Base-by-base conservation (phyloP, 2,113 vertebrate genomes). In the Passer montanus region DNA sequence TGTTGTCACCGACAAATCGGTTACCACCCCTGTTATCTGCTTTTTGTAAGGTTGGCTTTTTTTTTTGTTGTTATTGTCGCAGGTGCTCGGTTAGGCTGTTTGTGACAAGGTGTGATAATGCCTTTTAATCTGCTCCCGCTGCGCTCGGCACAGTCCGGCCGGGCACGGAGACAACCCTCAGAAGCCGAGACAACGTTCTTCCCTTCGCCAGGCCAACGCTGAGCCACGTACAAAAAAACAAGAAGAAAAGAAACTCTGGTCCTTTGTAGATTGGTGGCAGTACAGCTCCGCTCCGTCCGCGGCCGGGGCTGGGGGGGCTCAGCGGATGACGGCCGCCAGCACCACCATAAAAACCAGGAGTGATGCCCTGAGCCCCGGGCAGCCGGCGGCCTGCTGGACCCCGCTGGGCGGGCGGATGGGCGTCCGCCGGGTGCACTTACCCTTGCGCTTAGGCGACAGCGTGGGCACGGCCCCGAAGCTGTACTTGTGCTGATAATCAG, bases 401-500 rank as follows among this genome's bases (percentile, higher is more conserved):
- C 99, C 99, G 6, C 98, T 99, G 39, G 99, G 99, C 43, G 98
- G 97, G 18, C 98, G 98, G 90, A 96, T 97, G 94, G 98, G 98
- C 31, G 98, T 98, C 98, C 95, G 98, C 96, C 96, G 98, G 95
- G 98, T 98, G 93, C 95, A 98, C 97, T 97, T 98, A 98, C 90
- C 98, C 97, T 95, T 98, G 97, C 91, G 97, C 94, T 79, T 97
- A 94, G 94, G 98, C 88, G 86, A 33, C 20, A 88, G 91, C 0
- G 98, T 98, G 10, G 98, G 98, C 97, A 98, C 77, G 87, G 53
- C 83, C 93, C 97, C 98, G 0, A 98, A 98, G 91, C 93, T 95
- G 94, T 97, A 96, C 92, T 98, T 98, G 93, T 98, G 98, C 96
- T 98, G 97, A 93, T 98, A 98, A 75, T 98, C 97, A 3, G 98